Conservation (phyloP, 2,797 vertebrate species). For the Myotis findleyi region DNA sequence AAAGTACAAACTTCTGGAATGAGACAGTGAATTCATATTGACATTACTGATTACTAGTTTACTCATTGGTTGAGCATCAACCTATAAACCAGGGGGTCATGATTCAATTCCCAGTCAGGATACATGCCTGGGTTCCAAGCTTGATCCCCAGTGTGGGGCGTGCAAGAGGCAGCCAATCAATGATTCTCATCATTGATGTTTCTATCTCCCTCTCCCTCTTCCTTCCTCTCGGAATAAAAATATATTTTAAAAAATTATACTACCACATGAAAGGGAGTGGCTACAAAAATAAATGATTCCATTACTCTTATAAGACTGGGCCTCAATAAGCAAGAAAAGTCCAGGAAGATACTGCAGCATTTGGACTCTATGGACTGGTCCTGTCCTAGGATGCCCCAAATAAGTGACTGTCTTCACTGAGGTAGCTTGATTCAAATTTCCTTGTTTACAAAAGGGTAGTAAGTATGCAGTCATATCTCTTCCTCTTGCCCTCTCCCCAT, state of each 20-base stretch:
- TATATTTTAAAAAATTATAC: background rate
- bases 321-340: conserved; percentile 11
- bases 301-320: background rate
- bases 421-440: background rate
- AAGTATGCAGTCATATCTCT: background rate
- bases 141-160: too few relatives aligned
- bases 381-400: background rate
- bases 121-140: too few relatives aligned
- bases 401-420: background rate
- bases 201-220: too few relatives aligned
- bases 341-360: background rate
- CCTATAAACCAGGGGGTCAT: too few relatives aligned
- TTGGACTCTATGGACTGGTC: background rate
- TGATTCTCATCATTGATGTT: too few relatives aligned
- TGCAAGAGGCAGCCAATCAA: too few relatives aligned
- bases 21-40: conserved; percentile 17
- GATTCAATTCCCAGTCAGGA: too few relatives aligned
- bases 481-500: background rate
- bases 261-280: background rate
- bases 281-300: conserved; percentile 14
- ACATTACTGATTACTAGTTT: background rate
- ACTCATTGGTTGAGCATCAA: background rate
- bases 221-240: too few relatives aligned
- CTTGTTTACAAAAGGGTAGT: background rate
- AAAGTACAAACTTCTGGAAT: conserved; percentile 4